Evolutionary conservation across 2,888 invertebrate species (phyloP), one percentile per base, ranked within the genome.

Genomic region (Creontiades dilutus): DNA sequence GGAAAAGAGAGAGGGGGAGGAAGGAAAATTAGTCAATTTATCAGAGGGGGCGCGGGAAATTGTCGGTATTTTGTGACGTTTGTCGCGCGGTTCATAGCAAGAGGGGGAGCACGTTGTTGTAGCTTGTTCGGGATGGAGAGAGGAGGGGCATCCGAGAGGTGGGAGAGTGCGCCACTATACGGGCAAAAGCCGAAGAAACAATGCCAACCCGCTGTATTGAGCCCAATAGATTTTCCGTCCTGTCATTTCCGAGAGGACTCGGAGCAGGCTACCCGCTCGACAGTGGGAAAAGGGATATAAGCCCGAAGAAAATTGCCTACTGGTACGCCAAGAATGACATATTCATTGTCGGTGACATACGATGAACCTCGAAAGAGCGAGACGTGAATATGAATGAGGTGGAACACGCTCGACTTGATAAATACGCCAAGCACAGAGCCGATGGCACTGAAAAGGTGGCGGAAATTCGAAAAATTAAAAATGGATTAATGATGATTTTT

Each of bases 141-240:
- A n/a, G 16, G 23, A 12, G 23, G 13, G 19, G 14, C 52, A 7
- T 52, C 52, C 52, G 13, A 12, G 68, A 27, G 23, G 23, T 19
- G 68, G 9, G 23, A 68, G 68, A 68, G 68, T 23, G 68, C 68
- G 68, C 68, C 68, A 68, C 68, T 4, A 9, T 12, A 27, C 23
- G 68, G 23, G 68, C 68, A 68, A 5, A 68, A 68, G 23, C 68
- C 68, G 68, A 68, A 68, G 68, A 68, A 68, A 19, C 19, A 68
- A 68, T 13, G 12, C 68, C 68, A 0, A 37, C 68, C 68, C 68
- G 68, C 23, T 68, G 68, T 68, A 68, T 68, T 23, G 68, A 68
- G 27, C 68, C 68, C 68, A 68, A 68, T 68, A 68, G 23, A 68
- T 68, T 68, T 68, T 19, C 61, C 61, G 61, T 5, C 19, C 61